phyloP scores from a whole-genome alignment of 1,140 invertebrate species.

The Temnothorax longispinosus region DNA sequence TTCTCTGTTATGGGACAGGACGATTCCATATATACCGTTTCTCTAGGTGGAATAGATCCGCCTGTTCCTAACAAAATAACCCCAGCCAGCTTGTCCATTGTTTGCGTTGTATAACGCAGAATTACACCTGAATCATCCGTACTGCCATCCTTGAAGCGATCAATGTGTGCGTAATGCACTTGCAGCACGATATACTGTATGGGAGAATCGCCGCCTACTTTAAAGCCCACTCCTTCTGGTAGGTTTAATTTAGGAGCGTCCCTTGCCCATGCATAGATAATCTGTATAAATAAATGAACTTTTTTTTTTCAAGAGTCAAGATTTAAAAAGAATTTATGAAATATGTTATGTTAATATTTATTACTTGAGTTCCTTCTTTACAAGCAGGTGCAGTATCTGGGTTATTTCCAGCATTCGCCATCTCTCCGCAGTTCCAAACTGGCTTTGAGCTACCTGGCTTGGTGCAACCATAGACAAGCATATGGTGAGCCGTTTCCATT shows the following conservation, averaged over 20 bases:
- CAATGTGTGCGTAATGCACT: conserved; percentile 95
- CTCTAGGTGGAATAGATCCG: conserved; percentile 90
- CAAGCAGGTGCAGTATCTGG: conserved; percentile 89
- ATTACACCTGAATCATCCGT: conserved; percentile 94
- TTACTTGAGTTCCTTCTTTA: conserved; percentile 89
- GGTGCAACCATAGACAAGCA: conserved; percentile 97
- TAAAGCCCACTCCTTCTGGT: conserved; percentile 94
- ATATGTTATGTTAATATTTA: conserved; percentile 30
- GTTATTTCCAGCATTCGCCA: conserved; percentile 87
- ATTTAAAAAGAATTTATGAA: not conserved
- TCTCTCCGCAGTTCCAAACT: conserved; percentile 98
- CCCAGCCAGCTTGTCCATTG: conserved; percentile 92
- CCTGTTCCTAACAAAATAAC: conserved; percentile 94
- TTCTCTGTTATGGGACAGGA: conserved; percentile 93
- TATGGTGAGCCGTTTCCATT: conserved; percentile 97
- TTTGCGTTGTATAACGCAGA: conserved; percentile 91
- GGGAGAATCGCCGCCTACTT: conserved; percentile 90
- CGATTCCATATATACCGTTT: conserved; percentile 94
- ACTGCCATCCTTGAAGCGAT: conserved; percentile 90
- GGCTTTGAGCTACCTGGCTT: conserved; percentile 92
- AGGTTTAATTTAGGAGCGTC: conserved; percentile 95
- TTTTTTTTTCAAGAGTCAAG: not conserved
- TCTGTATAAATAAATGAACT: conserved; percentile 85
- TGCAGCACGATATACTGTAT: conserved; percentile 95
- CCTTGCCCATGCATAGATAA: conserved; percentile 98